Base-by-base conservation (phyloP, 2,797 vertebrate genomes). In the Liasis olivaceus region DNA sequence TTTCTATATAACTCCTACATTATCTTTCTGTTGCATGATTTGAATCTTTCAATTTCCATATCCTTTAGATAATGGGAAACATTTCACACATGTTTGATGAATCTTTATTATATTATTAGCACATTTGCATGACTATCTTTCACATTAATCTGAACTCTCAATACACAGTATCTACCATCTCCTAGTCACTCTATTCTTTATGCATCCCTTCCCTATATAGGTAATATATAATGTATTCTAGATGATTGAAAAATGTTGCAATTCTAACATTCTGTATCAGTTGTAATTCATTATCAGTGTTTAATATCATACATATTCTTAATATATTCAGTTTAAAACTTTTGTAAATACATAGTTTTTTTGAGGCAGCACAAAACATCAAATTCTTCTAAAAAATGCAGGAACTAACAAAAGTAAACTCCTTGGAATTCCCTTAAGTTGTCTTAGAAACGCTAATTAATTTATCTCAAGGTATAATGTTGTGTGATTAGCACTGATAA, bases 401-500 rank as follows among this genome's bases (percentile, higher is more conserved):
- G 66, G 36, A 90, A 31, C 24, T 94, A 92, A 20, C 42, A 93
- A 94, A 89, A 58, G 91, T 47, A 95, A 84, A 22, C 8, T 0
- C 4, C 92, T 94, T 84, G 31, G 8, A 26, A 14, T 92, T 92
- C 24, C 7, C 36, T 93, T 94, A 87, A 77, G 7, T 90, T 95
- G 42, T 89, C 63, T 92, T 90, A 90, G 86, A 93, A 93, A 90
- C 87, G 88, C 89, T 96, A 89, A 94, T 87, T 15, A 59, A 94
- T 94, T 96, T 96, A 94, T 96, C 92, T 96, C 28, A 31, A 26
- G 86, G 8, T 81, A 12, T 92, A 69, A 95, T 72, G 13, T 94
- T 95, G 72, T 90, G 85, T 91, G 93, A 89, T 94, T 95, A 93
- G 42, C 91, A 88, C 88, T 22, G 85, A 84, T 87, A 93, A 85